phyloP scores from a whole-genome alignment of 2,888 invertebrate genomes.

The Crioceris asparagi region DNA sequence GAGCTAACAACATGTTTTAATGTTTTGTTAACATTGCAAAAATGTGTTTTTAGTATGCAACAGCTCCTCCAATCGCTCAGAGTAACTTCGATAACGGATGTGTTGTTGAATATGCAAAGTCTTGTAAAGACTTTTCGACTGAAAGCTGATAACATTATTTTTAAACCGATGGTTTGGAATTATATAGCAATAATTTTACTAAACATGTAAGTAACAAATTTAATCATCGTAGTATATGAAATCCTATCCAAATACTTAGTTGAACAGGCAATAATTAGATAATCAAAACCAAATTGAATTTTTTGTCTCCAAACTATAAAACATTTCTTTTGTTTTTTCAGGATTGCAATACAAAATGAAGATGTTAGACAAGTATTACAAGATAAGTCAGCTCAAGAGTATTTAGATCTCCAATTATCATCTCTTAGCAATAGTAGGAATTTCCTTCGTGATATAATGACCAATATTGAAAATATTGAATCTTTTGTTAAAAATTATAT shows the following conservation, averaged over 20 bases:
- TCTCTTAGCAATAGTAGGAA: slow-evolving; percentile 20
- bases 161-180: slow-evolving; percentile 62
- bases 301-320: no score
- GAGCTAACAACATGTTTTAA: no score
- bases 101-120: slow-evolving; percentile 38
- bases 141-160: slow-evolving; percentile 59
- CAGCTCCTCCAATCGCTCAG: slow-evolving; percentile 22
- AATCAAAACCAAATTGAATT: no score
- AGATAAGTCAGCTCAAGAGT: slow-evolving; percentile 19
- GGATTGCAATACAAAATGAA: slow-evolving; percentile 28
- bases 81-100: slow-evolving; percentile 18
- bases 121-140: slow-evolving; percentile 56
- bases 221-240: slow-evolving; percentile 3
- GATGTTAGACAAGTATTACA: slow-evolving; percentile 23
- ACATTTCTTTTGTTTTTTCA: slow-evolving; percentile 16
- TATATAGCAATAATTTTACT: slow-evolving; percentile 58
- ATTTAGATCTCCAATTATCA: slow-evolving; percentile 19
- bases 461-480: slow-evolving; percentile 22
- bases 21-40: no score
- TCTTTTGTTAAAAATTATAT: slow-evolving; percentile 24
- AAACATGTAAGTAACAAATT: slow-evolving; percentile 45
- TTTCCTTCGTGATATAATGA: slow-evolving; percentile 21
- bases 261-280: no score
- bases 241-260: no score
- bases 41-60: slow-evolving; percentile 28